Evolutionary conservation across 2,113 vertebrate species (phyloP).

Genomic region (Equus quagga): DNA sequence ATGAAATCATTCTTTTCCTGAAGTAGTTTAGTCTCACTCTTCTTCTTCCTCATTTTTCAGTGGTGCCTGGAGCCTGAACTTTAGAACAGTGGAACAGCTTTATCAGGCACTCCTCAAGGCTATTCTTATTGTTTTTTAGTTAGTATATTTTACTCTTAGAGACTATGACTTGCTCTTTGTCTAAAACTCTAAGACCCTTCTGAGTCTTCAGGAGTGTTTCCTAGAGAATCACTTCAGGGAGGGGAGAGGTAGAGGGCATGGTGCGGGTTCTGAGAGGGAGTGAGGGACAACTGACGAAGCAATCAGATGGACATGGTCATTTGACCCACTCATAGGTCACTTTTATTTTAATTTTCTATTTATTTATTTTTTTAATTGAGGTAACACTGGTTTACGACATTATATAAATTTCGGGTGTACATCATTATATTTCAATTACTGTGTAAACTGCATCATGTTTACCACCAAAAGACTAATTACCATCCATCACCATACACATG

Average conservation of each 20-base stretch:
- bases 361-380: too few species aligned
- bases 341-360: not conserved
- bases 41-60: not conserved
- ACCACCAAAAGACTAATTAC: too few species aligned
- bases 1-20: too few species aligned
- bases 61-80: not conserved
- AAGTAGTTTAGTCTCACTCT: not conserved
- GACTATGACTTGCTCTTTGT: not conserved
- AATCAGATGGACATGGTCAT: not conserved
- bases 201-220: not conserved
- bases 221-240: not conserved
- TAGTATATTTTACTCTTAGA: not conserved
- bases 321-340: not conserved
- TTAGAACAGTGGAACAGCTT: not conserved
- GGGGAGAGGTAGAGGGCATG: not conserved
- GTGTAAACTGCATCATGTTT: too few species aligned
- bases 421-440: too few species aligned
- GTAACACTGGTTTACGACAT: too few species aligned
- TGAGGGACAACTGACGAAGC: not conserved
- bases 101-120: not conserved
- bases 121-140: not conserved
- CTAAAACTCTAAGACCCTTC: not conserved
- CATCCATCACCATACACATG: too few species aligned
- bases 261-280: too few species aligned
- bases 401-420: too few species aligned